Conservation (phyloP, 2,888 invertebrate species). For the Cephus pulcher region DNA sequence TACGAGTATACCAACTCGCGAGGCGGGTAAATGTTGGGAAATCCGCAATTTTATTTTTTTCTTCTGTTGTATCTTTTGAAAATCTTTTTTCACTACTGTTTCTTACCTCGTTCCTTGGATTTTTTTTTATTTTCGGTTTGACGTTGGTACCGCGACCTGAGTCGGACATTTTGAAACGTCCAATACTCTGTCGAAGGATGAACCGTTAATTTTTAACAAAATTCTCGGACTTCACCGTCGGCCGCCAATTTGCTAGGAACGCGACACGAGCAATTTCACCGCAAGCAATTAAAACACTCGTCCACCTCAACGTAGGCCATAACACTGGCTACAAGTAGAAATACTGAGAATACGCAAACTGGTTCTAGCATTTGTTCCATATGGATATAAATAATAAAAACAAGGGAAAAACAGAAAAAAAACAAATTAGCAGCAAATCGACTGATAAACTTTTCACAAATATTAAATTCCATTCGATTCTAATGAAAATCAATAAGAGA, state of each 20-base stretch:
- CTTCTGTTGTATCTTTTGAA: neutral
- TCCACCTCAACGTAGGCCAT: neutral
- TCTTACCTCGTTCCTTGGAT: neutral
- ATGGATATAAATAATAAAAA: neutral
- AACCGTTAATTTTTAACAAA: neutral
- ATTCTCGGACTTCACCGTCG: neutral
- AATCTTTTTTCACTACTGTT: neutral
- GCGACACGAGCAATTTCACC: neutral
- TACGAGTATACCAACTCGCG: neutral
- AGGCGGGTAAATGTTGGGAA: neutral
- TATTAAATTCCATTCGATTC: neutral
- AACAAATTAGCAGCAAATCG: constrained; percentile 18
- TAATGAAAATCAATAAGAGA: neutral
- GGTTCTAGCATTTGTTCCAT: no score
- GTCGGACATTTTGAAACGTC: neutral
- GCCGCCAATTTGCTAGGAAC: neutral
- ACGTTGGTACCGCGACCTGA: neutral
- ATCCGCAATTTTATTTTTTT: neutral
- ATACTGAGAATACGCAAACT: neutral
- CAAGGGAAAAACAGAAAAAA: neutral
- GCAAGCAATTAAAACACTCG: neutral
- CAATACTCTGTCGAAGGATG: neutral
- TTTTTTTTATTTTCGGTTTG: neutral
- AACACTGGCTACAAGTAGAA: neutral
- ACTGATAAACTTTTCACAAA: constrained; percentile 18